Evolutionary conservation across 2,113 vertebrate species (phyloP).

Genomic region (Etia nguti): DNA sequence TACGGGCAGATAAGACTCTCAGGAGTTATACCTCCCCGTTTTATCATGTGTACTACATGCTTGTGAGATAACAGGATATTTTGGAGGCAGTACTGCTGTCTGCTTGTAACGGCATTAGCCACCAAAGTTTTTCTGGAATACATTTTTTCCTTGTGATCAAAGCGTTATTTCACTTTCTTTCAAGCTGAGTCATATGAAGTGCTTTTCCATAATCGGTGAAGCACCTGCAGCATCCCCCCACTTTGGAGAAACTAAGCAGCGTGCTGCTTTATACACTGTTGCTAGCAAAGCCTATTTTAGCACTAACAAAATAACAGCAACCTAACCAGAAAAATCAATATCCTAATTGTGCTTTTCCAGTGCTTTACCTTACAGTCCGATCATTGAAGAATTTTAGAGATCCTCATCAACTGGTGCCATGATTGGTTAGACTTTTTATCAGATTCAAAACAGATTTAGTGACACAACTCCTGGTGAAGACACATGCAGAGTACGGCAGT

Average conservation of each 20-base stretch:
- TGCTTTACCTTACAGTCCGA: not conserved
- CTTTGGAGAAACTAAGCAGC: not conserved
- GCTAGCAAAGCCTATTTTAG: not conserved
- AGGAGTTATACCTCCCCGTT: not conserved
- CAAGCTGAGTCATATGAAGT: not conserved
- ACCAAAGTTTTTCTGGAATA: not conserved
- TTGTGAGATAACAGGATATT: not conserved
- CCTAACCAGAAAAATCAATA: not conserved
- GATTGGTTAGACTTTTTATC: not conserved
- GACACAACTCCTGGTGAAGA: not conserved
- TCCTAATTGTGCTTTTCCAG: not conserved
- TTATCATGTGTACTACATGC: not conserved
- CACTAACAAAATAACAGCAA: not conserved
- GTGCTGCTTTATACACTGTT: not conserved
- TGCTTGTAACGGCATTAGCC: not conserved
- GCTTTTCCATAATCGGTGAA: not conserved
- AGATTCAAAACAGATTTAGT: not conserved
- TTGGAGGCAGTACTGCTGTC: not conserved
- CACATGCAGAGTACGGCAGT: not conserved
- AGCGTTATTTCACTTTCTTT: not conserved
- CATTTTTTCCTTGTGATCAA: not conserved
- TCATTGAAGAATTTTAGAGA: not conserved
- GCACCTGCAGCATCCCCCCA: not conserved
- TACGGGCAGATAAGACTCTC: constrained; percentile 17
- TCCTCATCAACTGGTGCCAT: not conserved